Evolutionary conservation across 2,113 vertebrate species (phyloP).

Genomic region (Uropsilus gracilis): DNA sequence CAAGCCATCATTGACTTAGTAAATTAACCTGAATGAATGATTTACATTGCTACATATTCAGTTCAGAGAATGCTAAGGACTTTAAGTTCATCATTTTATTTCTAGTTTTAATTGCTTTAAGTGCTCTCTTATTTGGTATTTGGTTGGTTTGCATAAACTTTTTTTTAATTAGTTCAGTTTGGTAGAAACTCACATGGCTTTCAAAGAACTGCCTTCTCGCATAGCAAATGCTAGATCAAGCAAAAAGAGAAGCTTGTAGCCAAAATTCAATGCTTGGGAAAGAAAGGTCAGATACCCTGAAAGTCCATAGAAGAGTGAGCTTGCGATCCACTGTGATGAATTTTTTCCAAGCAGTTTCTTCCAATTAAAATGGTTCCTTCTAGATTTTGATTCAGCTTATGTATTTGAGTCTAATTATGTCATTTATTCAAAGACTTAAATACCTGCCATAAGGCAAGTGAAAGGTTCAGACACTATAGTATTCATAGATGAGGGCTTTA

Average conservation of each 20-base stretch:
- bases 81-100: conserved; percentile 5
- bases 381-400: conserved; percentile 20
- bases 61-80: background rate
- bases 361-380: background rate
- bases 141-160: background rate
- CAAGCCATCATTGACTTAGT: background rate
- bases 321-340: background rate
- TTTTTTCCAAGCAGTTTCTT: background rate
- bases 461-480: background rate
- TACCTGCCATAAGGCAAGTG: background rate
- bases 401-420: background rate
- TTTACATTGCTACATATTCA: background rate
- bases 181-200: background rate
- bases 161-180: background rate
- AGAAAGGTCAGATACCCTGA: conserved; percentile 1
- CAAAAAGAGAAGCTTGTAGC: background rate
- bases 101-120: background rate
- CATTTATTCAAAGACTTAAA: conserved; percentile 23
- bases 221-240: conserved; percentile 29
- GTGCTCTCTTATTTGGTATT: background rate
- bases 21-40: conserved; percentile 41
- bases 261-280: background rate
- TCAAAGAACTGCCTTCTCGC: background rate
- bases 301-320: background rate
- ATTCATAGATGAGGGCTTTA: conserved; percentile 4